phyloP scores from a whole-genome alignment of 2,888 invertebrate genomes.

The Phrixothrix hirtus region DNA sequence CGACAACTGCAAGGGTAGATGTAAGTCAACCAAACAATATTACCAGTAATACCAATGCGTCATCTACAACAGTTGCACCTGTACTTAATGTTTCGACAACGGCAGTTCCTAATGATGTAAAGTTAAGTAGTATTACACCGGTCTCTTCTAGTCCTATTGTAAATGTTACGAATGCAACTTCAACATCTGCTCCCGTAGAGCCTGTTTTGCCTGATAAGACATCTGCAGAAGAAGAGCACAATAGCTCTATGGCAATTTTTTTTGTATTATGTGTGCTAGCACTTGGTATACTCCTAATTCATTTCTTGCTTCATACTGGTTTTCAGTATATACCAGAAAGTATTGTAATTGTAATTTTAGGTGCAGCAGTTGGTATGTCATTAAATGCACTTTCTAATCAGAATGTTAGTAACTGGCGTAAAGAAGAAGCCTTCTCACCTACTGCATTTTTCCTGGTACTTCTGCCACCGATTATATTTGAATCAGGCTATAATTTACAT shows the following conservation, averaged over 20 bases:
- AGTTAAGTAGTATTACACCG: not conserved
- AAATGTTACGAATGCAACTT: slow-evolving; percentile 48
- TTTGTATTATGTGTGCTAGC: slow-evolving; percentile 96
- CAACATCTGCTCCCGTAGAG: slow-evolving; percentile 67
- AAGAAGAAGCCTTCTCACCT: slow-evolving; percentile 97
- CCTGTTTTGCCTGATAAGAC: slow-evolving; percentile 85
- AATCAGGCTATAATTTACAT: slow-evolving; percentile 97
- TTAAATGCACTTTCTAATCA: slow-evolving; percentile 86
- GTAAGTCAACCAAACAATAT: slow-evolving; percentile 1
- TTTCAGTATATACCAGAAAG: slow-evolving; percentile 98
- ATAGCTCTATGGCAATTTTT: slow-evolving; percentile 96
- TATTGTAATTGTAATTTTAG: slow-evolving; percentile 94
- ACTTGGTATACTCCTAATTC: slow-evolving; percentile 90
- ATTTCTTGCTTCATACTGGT: slow-evolving; percentile 91
- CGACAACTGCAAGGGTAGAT: slow-evolving; percentile 6
- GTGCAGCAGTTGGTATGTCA: slow-evolving; percentile 88
- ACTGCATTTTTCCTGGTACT: slow-evolving; percentile 97
- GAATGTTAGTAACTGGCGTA: slow-evolving; percentile 92
- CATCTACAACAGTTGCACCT: slow-evolving; percentile 10
- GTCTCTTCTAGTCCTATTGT: slow-evolving; percentile 2
- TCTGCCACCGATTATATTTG: slow-evolving; percentile 98
- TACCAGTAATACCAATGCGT: not conserved
- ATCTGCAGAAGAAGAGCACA: slow-evolving; percentile 93
- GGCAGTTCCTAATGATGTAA: slow-evolving; percentile 5
- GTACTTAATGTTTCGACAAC: slow-evolving; percentile 1